Evolutionary conservation across 2,888 invertebrate species (phyloP).

Genomic region (Syrista parreyssii): DNA sequence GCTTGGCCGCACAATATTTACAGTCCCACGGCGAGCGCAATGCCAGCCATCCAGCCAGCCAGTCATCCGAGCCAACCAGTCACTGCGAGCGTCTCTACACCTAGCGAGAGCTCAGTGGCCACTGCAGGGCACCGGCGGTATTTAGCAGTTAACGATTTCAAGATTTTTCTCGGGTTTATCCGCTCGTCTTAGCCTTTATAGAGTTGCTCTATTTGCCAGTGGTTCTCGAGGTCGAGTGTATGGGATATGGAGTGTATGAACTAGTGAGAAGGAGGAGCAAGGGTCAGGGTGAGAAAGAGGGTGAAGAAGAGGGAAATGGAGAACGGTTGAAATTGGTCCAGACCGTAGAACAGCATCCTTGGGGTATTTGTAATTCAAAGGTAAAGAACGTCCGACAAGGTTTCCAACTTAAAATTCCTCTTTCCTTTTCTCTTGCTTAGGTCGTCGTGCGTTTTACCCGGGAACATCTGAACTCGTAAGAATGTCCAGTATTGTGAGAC

Average conservation of each 20-base stretch:
- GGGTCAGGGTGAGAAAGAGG: not conserved
- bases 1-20: slow-evolving; percentile 32
- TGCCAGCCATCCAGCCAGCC: not conserved
- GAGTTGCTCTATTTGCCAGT: slow-evolving; percentile 56
- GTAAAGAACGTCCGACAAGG: slow-evolving; percentile 57
- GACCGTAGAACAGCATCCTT: not conserved
- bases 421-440: slow-evolving; percentile 21
- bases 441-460: not conserved
- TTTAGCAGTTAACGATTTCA: slow-evolving; percentile 44
- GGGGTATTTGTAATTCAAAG: slow-evolving; percentile 23
- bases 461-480: slow-evolving; percentile 1
- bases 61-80: not conserved
- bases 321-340: not conserved
- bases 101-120: slow-evolving; percentile 1
- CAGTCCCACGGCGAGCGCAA: slow-evolving; percentile 19
- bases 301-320: slow-evolving; percentile 11
- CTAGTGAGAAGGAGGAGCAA: not conserved
- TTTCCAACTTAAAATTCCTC: slow-evolving; percentile 63
- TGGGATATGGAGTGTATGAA: too few relatives aligned
- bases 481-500: not conserved
- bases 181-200: slow-evolving; percentile 48
- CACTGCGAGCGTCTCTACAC: not conserved
- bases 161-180: slow-evolving; percentile 42
- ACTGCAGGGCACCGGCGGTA: slow-evolving; percentile 24
- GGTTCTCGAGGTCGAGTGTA: slow-evolving; percentile 21